phyloP scores from a whole-genome alignment of 2,113 vertebrate species.

The Rynchops niger region DNA sequence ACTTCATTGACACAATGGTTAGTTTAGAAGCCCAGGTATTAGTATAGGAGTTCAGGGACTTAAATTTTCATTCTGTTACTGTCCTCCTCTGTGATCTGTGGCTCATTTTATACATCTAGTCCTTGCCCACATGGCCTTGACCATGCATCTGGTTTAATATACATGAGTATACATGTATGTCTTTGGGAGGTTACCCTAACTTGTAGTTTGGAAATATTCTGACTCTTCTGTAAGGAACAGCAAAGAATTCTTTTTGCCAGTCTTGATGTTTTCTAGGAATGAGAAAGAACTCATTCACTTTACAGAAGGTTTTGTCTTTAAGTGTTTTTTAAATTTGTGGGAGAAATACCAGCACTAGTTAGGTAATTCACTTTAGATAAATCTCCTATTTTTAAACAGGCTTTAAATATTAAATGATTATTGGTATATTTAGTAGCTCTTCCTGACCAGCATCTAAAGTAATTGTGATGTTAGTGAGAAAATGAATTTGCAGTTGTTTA shows the following conservation, averaged over 20 bases:
- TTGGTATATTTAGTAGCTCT: conserved; percentile 5
- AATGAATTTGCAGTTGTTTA: conserved; percentile 53
- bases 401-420: conserved; percentile 53
- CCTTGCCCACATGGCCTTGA: neutral
- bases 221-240: neutral
- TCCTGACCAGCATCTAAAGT: conserved; percentile 39
- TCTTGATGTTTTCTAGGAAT: neutral
- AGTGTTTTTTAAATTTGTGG: neutral
- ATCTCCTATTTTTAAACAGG: conserved; percentile 20
- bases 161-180: rapidly evolving
- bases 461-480: conserved; percentile 52
- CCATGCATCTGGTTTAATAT: rapidly evolving
- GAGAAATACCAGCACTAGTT: neutral
- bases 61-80: neutral
- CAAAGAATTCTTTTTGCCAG: neutral
- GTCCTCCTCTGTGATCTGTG: neutral
- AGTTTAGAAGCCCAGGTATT: neutral
- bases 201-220: neutral
- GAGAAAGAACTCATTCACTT: neutral
- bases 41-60: neutral
- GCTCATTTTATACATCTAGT: neutral
- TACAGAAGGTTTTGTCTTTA: neutral
- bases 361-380: conserved; percentile 1
- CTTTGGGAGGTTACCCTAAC: neutral
- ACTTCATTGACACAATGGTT: neutral